Base-by-base conservation (phyloP, 37 sponge, comb jelly and placozoan species). In the Haliclona indistincta region DNA sequence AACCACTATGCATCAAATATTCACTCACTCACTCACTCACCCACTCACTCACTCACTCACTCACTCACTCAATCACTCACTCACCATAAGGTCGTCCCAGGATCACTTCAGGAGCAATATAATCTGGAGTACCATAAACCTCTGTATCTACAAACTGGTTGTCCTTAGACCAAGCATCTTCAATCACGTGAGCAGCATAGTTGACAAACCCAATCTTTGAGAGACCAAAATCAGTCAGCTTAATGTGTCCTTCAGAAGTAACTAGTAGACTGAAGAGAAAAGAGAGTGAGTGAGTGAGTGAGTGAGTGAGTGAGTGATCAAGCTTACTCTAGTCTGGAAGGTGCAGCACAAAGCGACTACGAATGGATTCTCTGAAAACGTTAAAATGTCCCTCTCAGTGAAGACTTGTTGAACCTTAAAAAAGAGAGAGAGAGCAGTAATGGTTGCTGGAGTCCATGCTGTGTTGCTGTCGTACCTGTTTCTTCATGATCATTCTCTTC, bases 41-140 rank as follows among this genome's bases (percentile, higher is more conserved):
- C 19, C 25, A 70, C 25, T 4, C 28, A 70, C 71, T 6, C 41
- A 29, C 25, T 30, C 43, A 67, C 28, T 32, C 28, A 36, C 20
- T 37, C 28, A 6, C 37, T 17, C 10, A 67, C n/a, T n/a, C n/a
- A n/a, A n/a, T n/a, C n/a, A n/a, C n/a, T 3, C 49, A 43, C 77
- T 63, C 44, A 62, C 85, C 95, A 63, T 98, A 98, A 5, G 80
- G 87, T 43, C 77, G 85, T 23, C 89, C 88, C 72, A 96, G 68
- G 64, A 98, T 93, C n/a, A 98, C 99, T 68, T 98, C 99, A 11
- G 99, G 99, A 10, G 99, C 99, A 42, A 98, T 95, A 76, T 98
- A 98, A 68, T 98, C 99, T 2, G 99, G 99, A 17, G 99, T 98
- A 0, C 99, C 99, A 41, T 85, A 89, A 8, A 96, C 81, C 52